Conservation (phyloP, 2,113 vertebrate genomes). For the Heteronetta atricapilla region DNA sequence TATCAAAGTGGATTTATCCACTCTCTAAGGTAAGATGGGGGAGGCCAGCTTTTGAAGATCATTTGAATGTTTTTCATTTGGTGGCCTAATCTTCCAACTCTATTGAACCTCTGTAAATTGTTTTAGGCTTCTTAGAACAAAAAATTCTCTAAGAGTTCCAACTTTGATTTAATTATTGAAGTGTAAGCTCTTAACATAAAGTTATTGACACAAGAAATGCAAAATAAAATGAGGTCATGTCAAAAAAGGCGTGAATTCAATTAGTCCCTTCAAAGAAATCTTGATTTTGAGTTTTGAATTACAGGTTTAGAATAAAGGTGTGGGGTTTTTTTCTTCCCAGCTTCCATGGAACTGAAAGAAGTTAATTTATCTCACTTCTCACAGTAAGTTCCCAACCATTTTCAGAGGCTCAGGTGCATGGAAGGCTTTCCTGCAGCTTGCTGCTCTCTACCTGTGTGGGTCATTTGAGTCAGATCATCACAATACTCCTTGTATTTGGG, state of each 20-base stretch:
- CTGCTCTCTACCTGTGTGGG: background rate
- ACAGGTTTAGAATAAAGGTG: background rate
- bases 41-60: conserved; percentile 17
- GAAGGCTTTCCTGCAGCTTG: background rate
- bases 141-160: background rate
- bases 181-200: conserved; percentile 14
- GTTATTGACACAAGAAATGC: background rate
- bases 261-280: conserved; percentile 22
- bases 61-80: conserved; percentile 45
- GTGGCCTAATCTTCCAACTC: conserved; percentile 10
- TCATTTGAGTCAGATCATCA: background rate
- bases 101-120: conserved; percentile 18
- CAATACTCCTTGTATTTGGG: background rate
- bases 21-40: background rate
- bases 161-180: conserved; percentile 41
- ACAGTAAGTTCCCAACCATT: background rate
- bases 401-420: background rate
- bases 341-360: background rate
- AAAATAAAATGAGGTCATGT: background rate
- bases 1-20: conserved; percentile 45
- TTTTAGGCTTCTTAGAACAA: conserved; percentile 12
- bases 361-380: background rate
- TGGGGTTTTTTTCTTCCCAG: background rate
- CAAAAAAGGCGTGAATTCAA: conserved; percentile 27
- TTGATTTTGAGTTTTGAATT: background rate